phyloP scores from a whole-genome alignment of 2,113 vertebrate genomes.

The Xerus inauris region DNA sequence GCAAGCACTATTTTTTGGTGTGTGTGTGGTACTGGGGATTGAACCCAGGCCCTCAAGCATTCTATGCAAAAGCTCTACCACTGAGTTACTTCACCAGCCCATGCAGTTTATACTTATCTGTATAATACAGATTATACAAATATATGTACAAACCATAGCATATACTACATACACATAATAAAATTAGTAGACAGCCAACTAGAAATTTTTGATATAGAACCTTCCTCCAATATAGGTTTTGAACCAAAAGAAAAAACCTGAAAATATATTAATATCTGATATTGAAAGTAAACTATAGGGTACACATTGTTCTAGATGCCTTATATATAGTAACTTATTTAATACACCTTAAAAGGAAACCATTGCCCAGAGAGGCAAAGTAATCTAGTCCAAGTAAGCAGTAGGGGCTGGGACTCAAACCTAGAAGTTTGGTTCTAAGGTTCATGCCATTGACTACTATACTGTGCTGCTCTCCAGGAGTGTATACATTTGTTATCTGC shows the following conservation, averaged over 20 bases:
- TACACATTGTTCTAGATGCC: neutral
- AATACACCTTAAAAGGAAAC: neutral
- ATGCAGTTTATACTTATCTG: neutral
- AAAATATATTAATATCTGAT: neutral
- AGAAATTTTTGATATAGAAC: constrained; percentile 14
- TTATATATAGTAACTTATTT: neutral
- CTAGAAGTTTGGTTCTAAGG: neutral
- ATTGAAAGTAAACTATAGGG: neutral
- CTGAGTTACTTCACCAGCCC: too few relatives aligned
- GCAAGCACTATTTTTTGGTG: too few relatives aligned
- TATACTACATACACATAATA: constrained; percentile 11
- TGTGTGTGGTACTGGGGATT: too few relatives aligned
- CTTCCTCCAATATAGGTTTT: neutral
- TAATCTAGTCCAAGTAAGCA: neutral
- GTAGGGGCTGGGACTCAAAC: neutral
- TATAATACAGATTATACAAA: neutral
- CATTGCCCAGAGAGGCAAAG: neutral
- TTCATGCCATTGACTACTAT: neutral
- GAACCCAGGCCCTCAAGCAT: too few relatives aligned
- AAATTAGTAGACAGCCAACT: neutral
- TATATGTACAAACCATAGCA: neutral
- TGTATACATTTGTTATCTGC: too few relatives aligned
- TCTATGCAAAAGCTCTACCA: too few relatives aligned
- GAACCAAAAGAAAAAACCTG: neutral
- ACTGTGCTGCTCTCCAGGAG: too few relatives aligned